Base-by-base conservation (phyloP, 2,888 invertebrate genomes). In the Scaptodrosophila latifasciaeformis region DNA sequence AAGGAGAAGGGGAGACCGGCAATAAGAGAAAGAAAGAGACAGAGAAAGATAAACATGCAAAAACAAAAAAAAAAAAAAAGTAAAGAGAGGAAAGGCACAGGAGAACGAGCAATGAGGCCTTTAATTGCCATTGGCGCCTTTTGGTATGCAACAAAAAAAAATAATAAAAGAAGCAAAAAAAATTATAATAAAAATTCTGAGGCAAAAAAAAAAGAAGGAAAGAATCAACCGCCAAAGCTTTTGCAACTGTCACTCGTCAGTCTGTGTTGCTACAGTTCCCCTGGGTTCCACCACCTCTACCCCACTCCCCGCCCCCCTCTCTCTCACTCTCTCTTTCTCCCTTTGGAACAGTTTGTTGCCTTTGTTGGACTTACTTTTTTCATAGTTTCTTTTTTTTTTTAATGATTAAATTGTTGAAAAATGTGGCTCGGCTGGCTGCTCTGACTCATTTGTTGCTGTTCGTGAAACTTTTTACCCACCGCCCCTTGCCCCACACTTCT, bases 321-420 rank as follows among this genome's bases (percentile, higher is more conserved):
- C 27, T 9, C 9, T 27, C 27, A 27, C 5, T 9, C 9, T 9
- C 27, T 27, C 9, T 27, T 27, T n/a, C 27, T 27, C 27, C 9
- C 27, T 27, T 6, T 27, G 5, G 27, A 6, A 27, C 27, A 6
- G 5, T 37, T 40, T 21, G 35, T 19, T 62, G 46, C 42, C 40
- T 21, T 44, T 53, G 47, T 46, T 46, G 35, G n/a, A 7, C n/a
- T 5, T 27, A 21, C 24, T 40, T 15, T 34, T 62, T 58, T 63
- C 59, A 61, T 67, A 54, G 57, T 54, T 64, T n/a, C n/a, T n/a
- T n/a, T n/a, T n/a, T n/a, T n/a, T n/a, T n/a, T 67, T 64, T 70
- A 70, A 67, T 70, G 65, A 75, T 70, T 60, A 62, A 74, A 70
- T 64, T 74, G 70, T 59, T 67, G 54, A 60, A 56, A 61, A 46